phyloP scores from a whole-genome alignment of 2,113 vertebrate species.

The Baryphthengus martii region DNA sequence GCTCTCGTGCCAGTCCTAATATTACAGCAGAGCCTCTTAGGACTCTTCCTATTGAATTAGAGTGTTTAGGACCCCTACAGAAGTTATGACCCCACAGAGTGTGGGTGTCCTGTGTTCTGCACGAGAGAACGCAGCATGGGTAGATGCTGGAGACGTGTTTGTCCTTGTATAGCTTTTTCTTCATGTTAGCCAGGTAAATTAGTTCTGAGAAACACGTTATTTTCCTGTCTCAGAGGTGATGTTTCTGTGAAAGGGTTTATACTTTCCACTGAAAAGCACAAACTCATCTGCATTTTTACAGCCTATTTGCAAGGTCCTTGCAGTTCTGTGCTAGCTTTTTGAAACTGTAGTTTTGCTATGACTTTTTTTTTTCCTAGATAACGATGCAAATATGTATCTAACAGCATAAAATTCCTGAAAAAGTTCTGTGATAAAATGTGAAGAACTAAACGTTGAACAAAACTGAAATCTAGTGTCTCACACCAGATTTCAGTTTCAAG shows the following conservation, averaged over 20 bases:
- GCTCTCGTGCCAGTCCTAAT: neutral
- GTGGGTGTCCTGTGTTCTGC: accelerated
- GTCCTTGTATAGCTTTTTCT: neutral
- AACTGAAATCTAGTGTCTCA: no score
- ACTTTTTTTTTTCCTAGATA: neutral
- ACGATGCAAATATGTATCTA: neutral
- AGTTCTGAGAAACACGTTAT: neutral
- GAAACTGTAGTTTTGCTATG: neutral
- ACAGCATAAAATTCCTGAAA: neutral
- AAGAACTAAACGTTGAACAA: neutral
- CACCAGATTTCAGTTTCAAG: neutral
- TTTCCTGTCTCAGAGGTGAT: neutral
- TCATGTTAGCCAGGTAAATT: neutral
- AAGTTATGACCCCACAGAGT: neutral
- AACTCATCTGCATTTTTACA: neutral
- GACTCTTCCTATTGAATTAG: neutral
- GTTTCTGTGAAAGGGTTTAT: neutral
- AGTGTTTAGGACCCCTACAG: neutral
- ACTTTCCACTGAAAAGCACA: neutral
- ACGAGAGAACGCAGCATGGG: accelerated
- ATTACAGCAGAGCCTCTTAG: neutral
- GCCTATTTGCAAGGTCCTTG: neutral
- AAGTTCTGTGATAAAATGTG: neutral
- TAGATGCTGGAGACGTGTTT: neutral
- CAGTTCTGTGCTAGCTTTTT: neutral